Conservation (phyloP, 2,113 vertebrate genomes). For the Lophius piscatorius region DNA sequence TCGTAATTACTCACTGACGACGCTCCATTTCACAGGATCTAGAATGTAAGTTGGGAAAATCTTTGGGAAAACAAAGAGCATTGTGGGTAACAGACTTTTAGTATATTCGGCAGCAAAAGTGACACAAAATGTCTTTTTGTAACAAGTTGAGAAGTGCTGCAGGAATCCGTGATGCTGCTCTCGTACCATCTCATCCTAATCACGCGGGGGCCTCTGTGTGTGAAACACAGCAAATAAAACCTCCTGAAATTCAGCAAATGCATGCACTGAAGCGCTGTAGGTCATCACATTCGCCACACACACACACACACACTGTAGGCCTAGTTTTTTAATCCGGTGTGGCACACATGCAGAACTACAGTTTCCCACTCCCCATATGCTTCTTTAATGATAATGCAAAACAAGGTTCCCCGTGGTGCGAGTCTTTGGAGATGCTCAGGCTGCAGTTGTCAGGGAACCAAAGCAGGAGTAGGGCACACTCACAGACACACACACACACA, state of each 20-base stretch:
- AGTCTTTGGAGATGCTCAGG: conserved; percentile 60
- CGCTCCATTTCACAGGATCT: conserved; percentile 30
- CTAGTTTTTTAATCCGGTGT: conserved; percentile 30
- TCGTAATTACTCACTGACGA: conserved; percentile 65
- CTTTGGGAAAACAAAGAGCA: conserved; percentile 15
- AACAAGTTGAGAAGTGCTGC: conserved; percentile 12
- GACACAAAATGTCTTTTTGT: too few relatives aligned
- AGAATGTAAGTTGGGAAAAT: conserved; percentile 21
- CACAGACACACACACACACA: conserved; percentile 9
- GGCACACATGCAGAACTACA: conserved; percentile 20
- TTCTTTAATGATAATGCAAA: conserved; percentile 71
- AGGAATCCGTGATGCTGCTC: conserved; percentile 30
- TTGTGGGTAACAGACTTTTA: not conserved
- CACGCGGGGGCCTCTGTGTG: conserved; percentile 22
- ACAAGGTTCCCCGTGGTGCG: conserved; percentile 60
- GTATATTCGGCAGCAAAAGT: not conserved
- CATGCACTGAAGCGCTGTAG: not conserved
- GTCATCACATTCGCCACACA: not conserved
- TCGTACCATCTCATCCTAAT: conserved; percentile 22
- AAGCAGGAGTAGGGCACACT: conserved; percentile 32
- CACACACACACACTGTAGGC: not conserved
- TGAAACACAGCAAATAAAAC: conserved; percentile 13
- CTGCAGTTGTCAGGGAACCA: conserved; percentile 70
- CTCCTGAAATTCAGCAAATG: conserved; percentile 6
- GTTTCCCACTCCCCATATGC: conserved; percentile 55